phyloP scores from a whole-genome alignment of 2,888 invertebrate genomes.

The Cantharis flavilabris region DNA sequence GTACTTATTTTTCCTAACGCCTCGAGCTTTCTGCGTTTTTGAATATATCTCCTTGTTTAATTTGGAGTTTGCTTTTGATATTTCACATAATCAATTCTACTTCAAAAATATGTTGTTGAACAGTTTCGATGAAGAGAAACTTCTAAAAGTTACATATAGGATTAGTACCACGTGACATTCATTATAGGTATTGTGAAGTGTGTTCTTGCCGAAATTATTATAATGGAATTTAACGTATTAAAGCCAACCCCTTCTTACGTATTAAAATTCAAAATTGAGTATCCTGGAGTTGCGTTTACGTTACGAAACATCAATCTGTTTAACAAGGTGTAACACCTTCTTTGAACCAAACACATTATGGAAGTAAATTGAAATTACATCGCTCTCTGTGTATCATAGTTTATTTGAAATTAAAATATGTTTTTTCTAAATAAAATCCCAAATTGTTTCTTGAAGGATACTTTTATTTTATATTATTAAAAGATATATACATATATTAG shows the following conservation, averaged over 20 bases:
- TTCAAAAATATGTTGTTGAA: neutral
- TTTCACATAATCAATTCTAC: neutral
- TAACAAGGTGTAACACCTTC: neutral
- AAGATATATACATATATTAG: too few relatives aligned
- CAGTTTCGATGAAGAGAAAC: neutral
- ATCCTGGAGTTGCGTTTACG: neutral
- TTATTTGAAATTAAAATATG: neutral
- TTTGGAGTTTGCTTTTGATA: neutral
- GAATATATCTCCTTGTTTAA: neutral
- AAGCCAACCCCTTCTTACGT: neutral
- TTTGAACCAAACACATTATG: neutral
- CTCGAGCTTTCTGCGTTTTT: neutral
- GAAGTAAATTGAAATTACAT: neutral
- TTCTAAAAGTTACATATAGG: neutral
- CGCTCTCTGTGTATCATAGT: neutral
- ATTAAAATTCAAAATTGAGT: neutral
- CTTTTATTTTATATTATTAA: neutral
- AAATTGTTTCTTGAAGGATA: too few relatives aligned
- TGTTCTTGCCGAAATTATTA: neutral
- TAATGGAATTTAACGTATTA: neutral
- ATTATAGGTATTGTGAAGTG: neutral
- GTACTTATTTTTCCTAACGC: neutral
- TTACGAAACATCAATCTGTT: neutral
- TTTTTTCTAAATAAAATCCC: too few relatives aligned
- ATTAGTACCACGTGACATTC: neutral